These are phyloP conservation scores for Agrochola macilenta DNA, from an alignment of 2,888 invertebrate species.

Conservation along the genomic window DNA sequence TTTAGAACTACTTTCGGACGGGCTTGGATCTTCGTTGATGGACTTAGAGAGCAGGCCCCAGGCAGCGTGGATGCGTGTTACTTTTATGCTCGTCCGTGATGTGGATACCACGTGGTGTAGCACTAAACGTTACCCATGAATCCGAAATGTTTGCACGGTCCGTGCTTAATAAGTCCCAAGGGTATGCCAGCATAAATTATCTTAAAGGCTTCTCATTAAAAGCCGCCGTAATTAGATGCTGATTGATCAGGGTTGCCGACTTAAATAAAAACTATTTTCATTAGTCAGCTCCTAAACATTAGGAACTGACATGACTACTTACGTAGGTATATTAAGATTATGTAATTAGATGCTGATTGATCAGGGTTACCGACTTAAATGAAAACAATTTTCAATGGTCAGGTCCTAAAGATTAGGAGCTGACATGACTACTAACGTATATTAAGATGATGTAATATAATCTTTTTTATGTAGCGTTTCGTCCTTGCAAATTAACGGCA, in stretches of 20 bases:
- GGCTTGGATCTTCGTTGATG: too few species aligned
- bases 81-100: slow-evolving; percentile 1
- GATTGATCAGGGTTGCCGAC: background rate
- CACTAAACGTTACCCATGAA: slow-evolving; percentile 12
- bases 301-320: too few species aligned
- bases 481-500: background rate
- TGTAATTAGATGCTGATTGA: background rate
- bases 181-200: slow-evolving; percentile 7
- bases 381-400: background rate
- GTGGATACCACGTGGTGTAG: background rate
- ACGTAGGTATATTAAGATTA: too few species aligned
- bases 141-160: background rate
- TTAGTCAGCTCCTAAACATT: background rate
- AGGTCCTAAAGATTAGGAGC: too few species aligned
- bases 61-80: background rate
- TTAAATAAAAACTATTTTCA: background rate
- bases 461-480: background rate
- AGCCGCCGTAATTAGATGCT: background rate
- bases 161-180: background rate
- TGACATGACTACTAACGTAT: too few species aligned
- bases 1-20: too few species aligned
- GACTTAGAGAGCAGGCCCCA: too few species aligned
- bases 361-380: background rate
- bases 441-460: too few species aligned
- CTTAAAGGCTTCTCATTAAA: background rate